Conservation (phyloP, 2,888 invertebrate species). For the Globia sparganii region DNA sequence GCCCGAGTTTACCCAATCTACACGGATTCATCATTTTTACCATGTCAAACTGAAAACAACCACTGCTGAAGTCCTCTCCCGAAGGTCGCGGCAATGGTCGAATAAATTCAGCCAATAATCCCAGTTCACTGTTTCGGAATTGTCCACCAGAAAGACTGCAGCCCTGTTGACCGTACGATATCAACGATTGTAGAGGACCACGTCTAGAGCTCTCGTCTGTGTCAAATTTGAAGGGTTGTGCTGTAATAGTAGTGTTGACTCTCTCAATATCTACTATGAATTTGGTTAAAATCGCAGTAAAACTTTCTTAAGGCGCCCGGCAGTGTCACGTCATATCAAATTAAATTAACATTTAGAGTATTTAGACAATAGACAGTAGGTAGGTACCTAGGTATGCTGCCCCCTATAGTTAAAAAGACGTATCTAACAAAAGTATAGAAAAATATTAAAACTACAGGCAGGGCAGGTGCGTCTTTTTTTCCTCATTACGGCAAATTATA, state of each 20-base stretch:
- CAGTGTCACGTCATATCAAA: conserved; percentile 23
- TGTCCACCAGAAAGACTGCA: neutral
- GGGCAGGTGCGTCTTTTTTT: no score
- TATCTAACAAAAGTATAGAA: no score
- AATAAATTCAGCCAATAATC: neutral
- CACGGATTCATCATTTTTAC: neutral
- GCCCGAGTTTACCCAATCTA: neutral
- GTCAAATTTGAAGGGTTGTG: neutral
- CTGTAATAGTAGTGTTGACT: neutral
- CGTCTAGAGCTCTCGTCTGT: neutral
- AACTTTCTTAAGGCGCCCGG: conserved; percentile 22
- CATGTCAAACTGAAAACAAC: neutral
- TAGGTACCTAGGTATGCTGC: no score
- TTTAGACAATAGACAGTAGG: conserved; percentile 11
- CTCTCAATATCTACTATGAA: neutral
- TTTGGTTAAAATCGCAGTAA: neutral
- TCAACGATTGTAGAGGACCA: neutral
- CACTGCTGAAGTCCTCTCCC: neutral
- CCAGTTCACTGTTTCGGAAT: neutral
- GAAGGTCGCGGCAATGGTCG: neutral
- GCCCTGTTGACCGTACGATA: neutral
- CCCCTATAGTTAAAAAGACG: no score
- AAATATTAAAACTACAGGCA: no score
- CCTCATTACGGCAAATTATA: no score
- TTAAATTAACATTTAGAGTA: conserved; percentile 25